Percentiles rank a stretch among this genome's conserved stretches.
These are phyloP conservation scores for Ceratosolen fusciceps DNA, from an alignment of 1,140 invertebrate species.

Conservation along the genomic window DNA sequence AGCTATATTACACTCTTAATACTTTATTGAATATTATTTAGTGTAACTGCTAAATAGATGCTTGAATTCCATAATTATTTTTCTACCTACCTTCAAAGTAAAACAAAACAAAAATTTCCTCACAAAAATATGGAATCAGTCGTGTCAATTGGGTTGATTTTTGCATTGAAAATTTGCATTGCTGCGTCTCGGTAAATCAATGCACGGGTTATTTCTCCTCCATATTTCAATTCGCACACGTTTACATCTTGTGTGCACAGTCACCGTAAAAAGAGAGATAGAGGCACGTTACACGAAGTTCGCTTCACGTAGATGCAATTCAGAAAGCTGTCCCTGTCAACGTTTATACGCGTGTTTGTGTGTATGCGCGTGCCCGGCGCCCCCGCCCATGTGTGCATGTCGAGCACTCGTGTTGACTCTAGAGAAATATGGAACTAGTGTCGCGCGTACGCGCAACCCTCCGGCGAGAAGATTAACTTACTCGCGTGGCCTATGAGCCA, in stretches of 20 bases:
- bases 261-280: not conserved
- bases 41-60: too few relatives aligned
- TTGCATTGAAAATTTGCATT: not conserved
- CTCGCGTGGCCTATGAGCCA: constrained; percentile 8
- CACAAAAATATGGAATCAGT: too few relatives aligned
- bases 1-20: too few relatives aligned
- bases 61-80: too few relatives aligned
- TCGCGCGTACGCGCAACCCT: not conserved
- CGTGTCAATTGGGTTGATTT: too few relatives aligned
- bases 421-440: constrained; percentile 22
- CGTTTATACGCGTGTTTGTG: constrained; percentile 26
- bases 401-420: not conserved
- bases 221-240: constrained; percentile 27
- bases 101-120: too few relatives aligned
- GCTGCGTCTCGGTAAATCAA: constrained; percentile 7
- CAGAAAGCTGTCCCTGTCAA: constrained; percentile 22
- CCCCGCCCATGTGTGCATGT: not conserved
- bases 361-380: not conserved
- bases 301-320: constrained; percentile 26
- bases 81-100: too few relatives aligned
- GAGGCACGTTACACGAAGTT: constrained; percentile 24
- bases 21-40: too few relatives aligned
- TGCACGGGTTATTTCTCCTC: not conserved
- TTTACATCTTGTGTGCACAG: not conserved
- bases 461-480: constrained; percentile 41